Base-by-base conservation (phyloP, 2,797 vertebrate genomes). In the Diplodus puntazzo region DNA sequence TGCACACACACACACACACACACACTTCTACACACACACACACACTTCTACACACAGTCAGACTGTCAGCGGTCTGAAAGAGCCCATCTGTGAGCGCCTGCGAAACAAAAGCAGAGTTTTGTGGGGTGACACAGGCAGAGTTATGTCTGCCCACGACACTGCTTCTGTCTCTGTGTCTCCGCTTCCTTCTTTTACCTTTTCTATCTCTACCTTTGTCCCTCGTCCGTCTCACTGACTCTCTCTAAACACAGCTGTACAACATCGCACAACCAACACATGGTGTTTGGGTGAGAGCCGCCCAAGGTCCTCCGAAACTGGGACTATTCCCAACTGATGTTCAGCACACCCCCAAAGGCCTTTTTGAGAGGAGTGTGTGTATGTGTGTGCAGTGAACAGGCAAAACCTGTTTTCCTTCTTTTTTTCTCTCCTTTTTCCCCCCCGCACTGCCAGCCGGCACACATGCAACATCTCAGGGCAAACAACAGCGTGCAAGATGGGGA, bases 31-130 rank as follows among this genome's bases (percentile, higher is more conserved):
- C 11, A 21, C 16, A 60, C 46, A 30, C 59, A 66, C 65, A 73
- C 30, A 45, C 46, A 45, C 52, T 39, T 34, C 7, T 34, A 9
- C 34, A 34, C 34, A 34, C 34, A 34, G 1, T 34, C 8, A 34
- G 7, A 57, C 72, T 66, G 75, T 74, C 12, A 21, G 42, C 59
- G 0, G 1, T 70, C 75, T 94, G 86, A 94, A 94, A 90, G 79
- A 92, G 87, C 81, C 92, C 93, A 94, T 95, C 93, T 95, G 92
- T 87, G 94, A 85, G 79, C 80, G 50, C 71, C 70, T 69, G 58
- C 60, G 85, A 90, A 83, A 94, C 91, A 92, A 93, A 92, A 91
- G 86, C 79, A 72, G 71, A 80, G 82, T 86, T 86, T 76, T 65
- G 75, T 84, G 59, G 52, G 66, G 80, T 77, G 81, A 83, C 85